Evolutionary conservation across 2,888 invertebrate genomes (phyloP).

Genomic region (Xestia sexstrigata): DNA sequence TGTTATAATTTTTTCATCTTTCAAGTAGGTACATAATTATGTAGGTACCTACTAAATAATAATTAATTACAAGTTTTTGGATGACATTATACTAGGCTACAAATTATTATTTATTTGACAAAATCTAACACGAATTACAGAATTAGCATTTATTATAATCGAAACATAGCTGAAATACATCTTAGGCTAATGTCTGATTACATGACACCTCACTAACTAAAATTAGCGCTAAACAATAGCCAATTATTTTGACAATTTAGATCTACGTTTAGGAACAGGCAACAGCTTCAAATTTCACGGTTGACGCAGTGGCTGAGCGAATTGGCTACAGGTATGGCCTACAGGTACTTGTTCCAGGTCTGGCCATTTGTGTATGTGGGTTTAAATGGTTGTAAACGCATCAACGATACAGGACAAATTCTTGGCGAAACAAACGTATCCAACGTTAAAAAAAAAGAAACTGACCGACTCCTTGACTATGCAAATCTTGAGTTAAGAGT

Average conservation of each 20-base stretch:
- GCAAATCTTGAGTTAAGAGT: neutral
- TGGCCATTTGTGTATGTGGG: neutral
- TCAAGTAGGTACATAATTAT: neutral
- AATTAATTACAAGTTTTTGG: neutral
- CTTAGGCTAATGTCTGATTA: neutral
- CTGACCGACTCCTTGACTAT: neutral
- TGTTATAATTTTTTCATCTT: neutral
- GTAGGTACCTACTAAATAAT: neutral
- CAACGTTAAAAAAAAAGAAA: neutral
- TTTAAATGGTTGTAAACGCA: no score
- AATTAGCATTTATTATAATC: slow-evolving; percentile 13
- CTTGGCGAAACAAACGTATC: neutral
- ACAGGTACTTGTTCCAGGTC: no score
- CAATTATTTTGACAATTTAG: neutral
- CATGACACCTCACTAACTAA: neutral
- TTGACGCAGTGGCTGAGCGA: neutral
- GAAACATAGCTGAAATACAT: slow-evolving; percentile 29
- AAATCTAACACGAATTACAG: slow-evolving; percentile 29
- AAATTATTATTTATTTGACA: slow-evolving; percentile 20
- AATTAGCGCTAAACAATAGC: neutral
- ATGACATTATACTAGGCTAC: neutral
- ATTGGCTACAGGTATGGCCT: no score
- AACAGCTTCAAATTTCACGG: neutral
- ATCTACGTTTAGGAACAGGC: neutral
- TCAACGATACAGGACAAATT: neutral